A percentile compares a stretch with the other conserved stretches of the same genome.
phyloP scores from a whole-genome alignment of 2,888 invertebrate species.

The Hoplodrina ambigua region DNA sequence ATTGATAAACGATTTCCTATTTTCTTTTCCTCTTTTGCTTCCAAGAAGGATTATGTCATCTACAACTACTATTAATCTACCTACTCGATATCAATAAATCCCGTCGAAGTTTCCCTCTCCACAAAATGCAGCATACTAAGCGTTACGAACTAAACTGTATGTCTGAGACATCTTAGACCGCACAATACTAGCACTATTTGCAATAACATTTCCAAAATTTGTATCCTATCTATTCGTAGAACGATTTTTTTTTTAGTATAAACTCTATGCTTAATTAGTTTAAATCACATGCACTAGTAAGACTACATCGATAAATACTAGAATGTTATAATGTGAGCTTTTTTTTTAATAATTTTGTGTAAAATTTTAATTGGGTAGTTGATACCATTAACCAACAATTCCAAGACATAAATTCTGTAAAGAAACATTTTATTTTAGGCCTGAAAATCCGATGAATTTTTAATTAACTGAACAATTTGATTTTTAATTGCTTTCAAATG shows the following conservation, averaged over 20 bases:
- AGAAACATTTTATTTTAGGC: too few relatives aligned
- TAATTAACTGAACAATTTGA: too few relatives aligned
- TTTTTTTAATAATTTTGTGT: constrained; percentile 26
- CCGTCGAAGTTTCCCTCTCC: constrained; percentile 35
- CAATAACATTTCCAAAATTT: constrained; percentile 64
- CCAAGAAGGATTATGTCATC: constrained; percentile 30
- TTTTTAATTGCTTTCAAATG: too few relatives aligned
- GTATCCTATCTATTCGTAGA: constrained; percentile 63
- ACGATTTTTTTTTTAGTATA: constrained; percentile 61
- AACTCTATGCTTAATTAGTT: constrained; percentile 68
- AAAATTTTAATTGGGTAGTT: constrained; percentile 6
- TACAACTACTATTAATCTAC: constrained; percentile 26
- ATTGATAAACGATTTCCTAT: neutral
- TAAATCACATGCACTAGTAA: constrained; percentile 70
- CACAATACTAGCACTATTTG: constrained; percentile 50
- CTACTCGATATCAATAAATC: constrained; percentile 32
- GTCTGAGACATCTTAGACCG: constrained; percentile 69
- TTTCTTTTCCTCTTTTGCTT: neutral
- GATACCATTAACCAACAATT: too few relatives aligned
- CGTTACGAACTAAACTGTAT: constrained; percentile 53
- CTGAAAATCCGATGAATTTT: too few relatives aligned
- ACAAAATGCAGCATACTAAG: constrained; percentile 25
- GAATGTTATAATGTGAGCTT: constrained; percentile 62
- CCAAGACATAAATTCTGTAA: too few relatives aligned
- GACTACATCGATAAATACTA: constrained; percentile 57